A percentile compares a stretch with the other conserved stretches of the same genome.
phyloP scores from a whole-genome alignment of 64 coral and sea anemone genomes.

The Actinia tenebrosa region DNA sequence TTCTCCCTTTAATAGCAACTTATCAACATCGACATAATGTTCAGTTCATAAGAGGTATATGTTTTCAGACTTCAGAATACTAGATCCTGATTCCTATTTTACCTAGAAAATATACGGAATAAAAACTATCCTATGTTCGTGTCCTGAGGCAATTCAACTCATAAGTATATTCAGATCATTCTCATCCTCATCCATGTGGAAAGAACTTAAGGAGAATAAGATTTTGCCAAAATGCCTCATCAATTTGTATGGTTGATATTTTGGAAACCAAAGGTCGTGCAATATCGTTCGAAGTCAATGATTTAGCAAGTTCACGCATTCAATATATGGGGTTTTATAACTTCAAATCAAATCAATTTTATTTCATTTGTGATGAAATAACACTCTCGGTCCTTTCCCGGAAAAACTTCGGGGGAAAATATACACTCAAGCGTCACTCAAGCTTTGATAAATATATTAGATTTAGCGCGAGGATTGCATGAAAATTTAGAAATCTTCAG shows the following conservation, averaged over 20 bases:
- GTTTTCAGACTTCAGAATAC: not conserved
- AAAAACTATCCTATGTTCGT: not conserved
- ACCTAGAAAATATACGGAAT: not conserved
- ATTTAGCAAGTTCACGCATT: not conserved
- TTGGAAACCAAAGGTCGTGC: not conserved
- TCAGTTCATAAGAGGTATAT: not conserved
- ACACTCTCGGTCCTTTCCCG: not conserved
- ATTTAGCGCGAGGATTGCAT: not conserved
- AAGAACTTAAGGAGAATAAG: not conserved
- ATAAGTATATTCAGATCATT: not conserved
- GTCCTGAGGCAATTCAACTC: not conserved
- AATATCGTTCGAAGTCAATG: constrained; percentile 3
- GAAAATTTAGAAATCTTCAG: not conserved
- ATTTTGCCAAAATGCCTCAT: not conserved
- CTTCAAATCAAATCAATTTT: not conserved
- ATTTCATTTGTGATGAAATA: not conserved
- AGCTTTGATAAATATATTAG: not conserved
- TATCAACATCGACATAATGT: not conserved
- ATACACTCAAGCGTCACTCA: not conserved
- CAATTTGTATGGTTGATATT: not conserved
- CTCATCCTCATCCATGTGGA: not conserved
- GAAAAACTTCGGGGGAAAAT: not conserved
- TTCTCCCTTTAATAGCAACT: not conserved
- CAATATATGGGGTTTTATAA: not conserved
- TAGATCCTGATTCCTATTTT: not conserved